Evolutionary conservation across 2,797 vertebrate genomes (phyloP), one percentile per base, ranked within the genome.

Genomic region (Australoheros facetus): DNA sequence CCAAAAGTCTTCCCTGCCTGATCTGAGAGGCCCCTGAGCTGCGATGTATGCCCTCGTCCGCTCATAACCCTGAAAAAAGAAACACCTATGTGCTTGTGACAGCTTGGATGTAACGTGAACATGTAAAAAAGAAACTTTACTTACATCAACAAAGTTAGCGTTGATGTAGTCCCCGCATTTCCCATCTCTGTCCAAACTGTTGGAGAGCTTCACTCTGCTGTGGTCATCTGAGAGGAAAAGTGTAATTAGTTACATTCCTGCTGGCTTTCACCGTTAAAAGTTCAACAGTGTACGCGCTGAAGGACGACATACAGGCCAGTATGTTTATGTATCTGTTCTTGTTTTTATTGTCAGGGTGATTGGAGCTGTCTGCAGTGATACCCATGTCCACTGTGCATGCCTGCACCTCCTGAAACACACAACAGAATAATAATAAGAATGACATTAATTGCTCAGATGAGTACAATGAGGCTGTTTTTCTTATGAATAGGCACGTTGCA

Each of bases 281-380:
- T 5, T 51, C 10, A 71, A 42, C 23, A 23, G 26, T 1, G 12
- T 73, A 5, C 13, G 10, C 5, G 4, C 7, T 19, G 5, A 57
- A n/a, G 7, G 6, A 42, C 4, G 48, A 78, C 92, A 85, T 94
- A 99, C 98, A 99, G 80, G 98, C 98, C 88, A 99, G 95, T 14
- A 99, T 99, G 88, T 99, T 99, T 88, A 99, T 96, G 85, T 99
- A 99, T 91, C 98, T 92, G 93, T 99, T 99, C 94, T 99, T 99
- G 94, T 96, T 97, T 88, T 98, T 99, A 93, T 99, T 99, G 88
- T 98, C 97, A 0, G 97, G 97, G 78, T 98, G 98, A 86, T 96
- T 97, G 87, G 97, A 99, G 93, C 94, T 97, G 93, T 98, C 97
- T 42, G 97, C 93, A 26, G 97, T 98, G 90, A 99, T 97, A 88